phyloP scores from a whole-genome alignment of 1,140 invertebrate species.

The Drosophila grimshawi region DNA sequence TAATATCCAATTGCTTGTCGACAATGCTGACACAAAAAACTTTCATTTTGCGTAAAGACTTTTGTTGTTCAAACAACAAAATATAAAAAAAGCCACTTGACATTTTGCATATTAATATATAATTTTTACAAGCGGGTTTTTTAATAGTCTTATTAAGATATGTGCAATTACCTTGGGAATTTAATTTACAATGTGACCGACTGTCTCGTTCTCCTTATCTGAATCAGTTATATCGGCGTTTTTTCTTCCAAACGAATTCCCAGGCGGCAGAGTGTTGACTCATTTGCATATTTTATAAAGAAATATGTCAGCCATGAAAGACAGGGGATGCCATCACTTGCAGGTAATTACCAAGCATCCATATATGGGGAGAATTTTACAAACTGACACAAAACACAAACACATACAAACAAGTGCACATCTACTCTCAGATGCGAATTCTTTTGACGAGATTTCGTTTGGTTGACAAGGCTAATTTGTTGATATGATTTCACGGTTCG shows the following conservation, averaged over 20 bases:
- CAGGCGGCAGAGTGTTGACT: constrained; percentile 25
- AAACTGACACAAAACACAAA: constrained; percentile 1
- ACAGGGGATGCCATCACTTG: constrained; percentile 54
- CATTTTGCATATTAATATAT: constrained; percentile 36
- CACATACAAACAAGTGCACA: constrained; percentile 10
- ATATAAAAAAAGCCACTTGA: constrained; percentile 59
- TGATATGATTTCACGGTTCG: constrained; percentile 63
- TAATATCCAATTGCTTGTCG: constrained; percentile 35
- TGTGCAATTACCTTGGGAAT: constrained; percentile 75
- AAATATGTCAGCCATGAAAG: constrained; percentile 64
- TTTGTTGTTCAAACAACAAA: constrained; percentile 1
- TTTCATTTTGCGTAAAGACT: constrained; percentile 32
- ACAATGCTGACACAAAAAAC: constrained; percentile 32
- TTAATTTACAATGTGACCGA: constrained; percentile 74
- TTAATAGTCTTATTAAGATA: constrained; percentile 71
- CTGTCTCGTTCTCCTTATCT: constrained; percentile 29
- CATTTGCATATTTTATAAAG: constrained; percentile 56
- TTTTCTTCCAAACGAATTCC: constrained; percentile 39
- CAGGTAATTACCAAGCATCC: constrained; percentile 27
- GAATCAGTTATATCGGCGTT: constrained; percentile 35
- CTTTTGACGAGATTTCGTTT: constrained; percentile 26
- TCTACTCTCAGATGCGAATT: constrained; percentile 20
- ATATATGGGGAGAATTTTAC: constrained; percentile 29
- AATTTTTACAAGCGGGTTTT: constrained; percentile 18
- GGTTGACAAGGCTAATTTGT: constrained; percentile 56